Conservation (phyloP, 2,888 invertebrate species). For the Drosophila borborema region DNA sequence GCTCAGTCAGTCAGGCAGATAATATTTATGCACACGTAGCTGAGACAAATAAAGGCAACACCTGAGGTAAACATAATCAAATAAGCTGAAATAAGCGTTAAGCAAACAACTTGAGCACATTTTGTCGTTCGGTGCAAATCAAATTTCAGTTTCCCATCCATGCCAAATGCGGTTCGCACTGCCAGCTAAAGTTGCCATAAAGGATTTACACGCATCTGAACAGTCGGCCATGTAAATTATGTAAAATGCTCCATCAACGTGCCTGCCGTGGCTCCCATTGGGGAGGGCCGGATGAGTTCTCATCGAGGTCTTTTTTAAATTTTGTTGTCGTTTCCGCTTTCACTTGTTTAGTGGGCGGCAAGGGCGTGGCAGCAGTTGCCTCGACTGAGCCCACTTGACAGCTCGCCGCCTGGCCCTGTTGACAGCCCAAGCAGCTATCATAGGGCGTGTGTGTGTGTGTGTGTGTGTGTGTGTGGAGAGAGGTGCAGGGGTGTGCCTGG, state of each 20-base stretch:
- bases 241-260: constrained; percentile 65
- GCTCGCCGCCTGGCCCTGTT: constrained; percentile 42
- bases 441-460: not conserved
- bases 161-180: constrained; percentile 25
- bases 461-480: not conserved
- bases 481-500: constrained; percentile 12
- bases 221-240: constrained; percentile 70
- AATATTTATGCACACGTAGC: constrained; percentile 34
- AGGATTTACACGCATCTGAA: constrained; percentile 77
- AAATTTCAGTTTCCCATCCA: constrained; percentile 57
- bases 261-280: not conserved
- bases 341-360: constrained; percentile 18
- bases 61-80: constrained; percentile 78
- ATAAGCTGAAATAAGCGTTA: constrained; percentile 65
- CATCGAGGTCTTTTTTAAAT: constrained; percentile 63
- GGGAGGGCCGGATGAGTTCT: not conserved
- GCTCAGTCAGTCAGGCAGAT: constrained; percentile 28
- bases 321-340: constrained; percentile 70
- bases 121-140: constrained; percentile 65
- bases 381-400: constrained; percentile 68
- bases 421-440: constrained; percentile 27
- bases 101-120: constrained; percentile 59
- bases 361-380: constrained; percentile 51
- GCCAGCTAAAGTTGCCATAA: constrained; percentile 67
- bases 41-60: constrained; percentile 40